Conservation (phyloP, 1,140 invertebrate species). For the Caerostris darwini region DNA sequence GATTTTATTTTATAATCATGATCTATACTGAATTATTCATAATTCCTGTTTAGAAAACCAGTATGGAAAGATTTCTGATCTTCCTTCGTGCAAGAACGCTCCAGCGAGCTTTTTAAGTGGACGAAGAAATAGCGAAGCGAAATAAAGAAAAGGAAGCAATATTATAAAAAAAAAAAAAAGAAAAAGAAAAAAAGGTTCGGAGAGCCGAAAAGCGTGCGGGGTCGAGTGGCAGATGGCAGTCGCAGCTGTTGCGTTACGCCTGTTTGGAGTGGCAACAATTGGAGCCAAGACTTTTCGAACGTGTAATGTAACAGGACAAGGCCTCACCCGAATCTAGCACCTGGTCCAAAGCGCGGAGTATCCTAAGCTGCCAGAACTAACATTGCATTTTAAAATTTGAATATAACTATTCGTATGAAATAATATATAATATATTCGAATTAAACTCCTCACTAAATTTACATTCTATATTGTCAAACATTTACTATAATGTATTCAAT, state of each 20-base stretch:
- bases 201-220: background rate
- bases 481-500: too few species aligned
- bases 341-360: background rate
- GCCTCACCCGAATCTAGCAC: background rate
- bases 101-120: background rate
- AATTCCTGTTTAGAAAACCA: background rate
- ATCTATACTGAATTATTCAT: background rate
- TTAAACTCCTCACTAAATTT: too few species aligned
- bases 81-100: too few species aligned
- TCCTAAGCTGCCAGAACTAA: too few species aligned
- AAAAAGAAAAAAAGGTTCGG: background rate
- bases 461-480: too few species aligned
- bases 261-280: slow-evolving; percentile 22
- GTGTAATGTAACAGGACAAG: slow-evolving; percentile 12
- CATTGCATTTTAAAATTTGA: too few species aligned
- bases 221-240: slow-evolving; percentile 31
- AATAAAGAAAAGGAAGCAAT: background rate
- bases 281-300: background rate
- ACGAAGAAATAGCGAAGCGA: background rate
- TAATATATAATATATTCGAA: too few species aligned
- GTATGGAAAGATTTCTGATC: background rate
- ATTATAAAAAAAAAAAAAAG: background rate
- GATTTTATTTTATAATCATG: too few species aligned
- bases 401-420: too few species aligned
- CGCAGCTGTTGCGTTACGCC: slow-evolving; percentile 44